phyloP scores from a whole-genome alignment of 2,888 invertebrate species.

The Ashinkailepas kermadecensis region DNA sequence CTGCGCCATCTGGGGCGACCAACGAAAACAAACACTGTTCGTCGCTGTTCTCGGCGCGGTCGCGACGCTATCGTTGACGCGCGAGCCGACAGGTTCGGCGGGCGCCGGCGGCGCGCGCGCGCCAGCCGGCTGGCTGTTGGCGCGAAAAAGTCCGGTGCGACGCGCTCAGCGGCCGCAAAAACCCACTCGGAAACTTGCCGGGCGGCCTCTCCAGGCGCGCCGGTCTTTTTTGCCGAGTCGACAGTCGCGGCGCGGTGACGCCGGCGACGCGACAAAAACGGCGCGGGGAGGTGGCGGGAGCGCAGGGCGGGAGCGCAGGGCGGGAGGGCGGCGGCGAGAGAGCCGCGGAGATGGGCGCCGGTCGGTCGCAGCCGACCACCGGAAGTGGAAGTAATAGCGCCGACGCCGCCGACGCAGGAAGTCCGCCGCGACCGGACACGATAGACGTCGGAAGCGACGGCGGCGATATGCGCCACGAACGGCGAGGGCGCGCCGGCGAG shows the following conservation, averaged over 20 bases:
- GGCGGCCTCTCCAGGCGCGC: not conserved
- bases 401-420: not conserved
- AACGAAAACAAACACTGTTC: not conserved
- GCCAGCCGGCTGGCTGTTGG: too few relatives aligned
- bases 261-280: not conserved
- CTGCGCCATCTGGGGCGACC: not conserved
- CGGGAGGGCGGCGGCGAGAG: not conserved
- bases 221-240: not conserved
- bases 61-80: not conserved
- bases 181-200: not conserved
- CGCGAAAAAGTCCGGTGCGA: too few relatives aligned
- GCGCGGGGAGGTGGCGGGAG: not conserved
- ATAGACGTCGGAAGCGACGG: not conserved
- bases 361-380: not conserved
- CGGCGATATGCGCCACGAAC: not conserved
- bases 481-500: too few relatives aligned
- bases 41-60: not conserved
- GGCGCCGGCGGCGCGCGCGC: not conserved
- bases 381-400: conserved; percentile 13
- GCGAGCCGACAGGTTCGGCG: not conserved
- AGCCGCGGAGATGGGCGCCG: not conserved
- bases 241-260: not conserved
- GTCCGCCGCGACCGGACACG: not conserved
- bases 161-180: not conserved
- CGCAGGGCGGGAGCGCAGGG: not conserved